phyloP scores from a whole-genome alignment of 2,888 invertebrate genomes.

The Macaria liturata region DNA sequence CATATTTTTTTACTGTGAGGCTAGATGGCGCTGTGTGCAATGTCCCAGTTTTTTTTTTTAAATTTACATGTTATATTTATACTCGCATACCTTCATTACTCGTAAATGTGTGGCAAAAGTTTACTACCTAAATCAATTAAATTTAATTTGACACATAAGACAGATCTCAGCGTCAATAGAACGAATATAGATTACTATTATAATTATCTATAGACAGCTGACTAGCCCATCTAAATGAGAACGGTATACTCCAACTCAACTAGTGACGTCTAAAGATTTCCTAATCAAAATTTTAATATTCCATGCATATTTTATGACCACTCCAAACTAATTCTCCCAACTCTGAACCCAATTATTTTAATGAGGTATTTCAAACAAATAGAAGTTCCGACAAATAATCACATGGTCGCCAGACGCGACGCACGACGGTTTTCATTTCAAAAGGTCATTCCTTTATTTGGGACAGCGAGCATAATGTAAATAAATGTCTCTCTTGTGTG shows the following conservation, averaged over 20 bases:
- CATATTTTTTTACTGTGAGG: no score
- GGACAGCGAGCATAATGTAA: conserved; percentile 16
- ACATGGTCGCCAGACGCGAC: conserved; percentile 3
- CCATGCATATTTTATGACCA: neutral
- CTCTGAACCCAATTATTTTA: conserved; percentile 3
- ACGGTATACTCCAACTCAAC: neutral
- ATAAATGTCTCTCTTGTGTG: conserved; percentile 20
- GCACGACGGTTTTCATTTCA: conserved; percentile 11
- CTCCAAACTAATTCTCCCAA: neutral
- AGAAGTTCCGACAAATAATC: conserved; percentile 8
- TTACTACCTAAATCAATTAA: no score
- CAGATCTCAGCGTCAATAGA: no score
- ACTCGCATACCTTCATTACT: no score
- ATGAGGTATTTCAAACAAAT: conserved; percentile 1
- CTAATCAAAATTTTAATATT: neutral
- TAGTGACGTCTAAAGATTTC: no score
- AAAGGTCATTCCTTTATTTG: conserved; percentile 21
- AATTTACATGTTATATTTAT: no score
- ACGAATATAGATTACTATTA: no score
- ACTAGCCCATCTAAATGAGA: neutral
- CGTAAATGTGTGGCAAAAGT: no score
- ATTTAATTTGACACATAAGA: no score
- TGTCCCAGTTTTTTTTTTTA: no score
- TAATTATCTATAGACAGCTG: no score
- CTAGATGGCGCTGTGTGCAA: no score